Conservation (phyloP, 2,888 invertebrate species). For the Arge pagana region DNA sequence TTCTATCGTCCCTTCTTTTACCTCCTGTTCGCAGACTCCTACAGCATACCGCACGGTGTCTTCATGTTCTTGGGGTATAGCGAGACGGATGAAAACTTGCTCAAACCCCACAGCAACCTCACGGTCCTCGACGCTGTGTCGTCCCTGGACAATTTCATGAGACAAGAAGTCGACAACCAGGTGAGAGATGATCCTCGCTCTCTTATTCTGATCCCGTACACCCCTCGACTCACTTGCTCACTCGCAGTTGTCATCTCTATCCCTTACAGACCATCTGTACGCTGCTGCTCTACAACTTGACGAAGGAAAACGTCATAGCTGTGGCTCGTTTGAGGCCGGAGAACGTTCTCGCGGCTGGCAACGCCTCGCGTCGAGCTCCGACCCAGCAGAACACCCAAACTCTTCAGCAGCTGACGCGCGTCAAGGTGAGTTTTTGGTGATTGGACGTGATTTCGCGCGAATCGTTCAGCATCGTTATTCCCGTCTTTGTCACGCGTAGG, state of each 20-base stretch:
- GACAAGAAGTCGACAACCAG: slow-evolving; percentile 74
- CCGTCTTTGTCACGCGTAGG: slow-evolving; percentile 63
- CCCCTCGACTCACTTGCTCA: slow-evolving; percentile 4
- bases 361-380: slow-evolving; percentile 31
- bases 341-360: slow-evolving; percentile 48
- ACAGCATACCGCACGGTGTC: slow-evolving; percentile 80
- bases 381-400: slow-evolving; percentile 64
- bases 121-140: slow-evolving; percentile 84
- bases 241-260: slow-evolving; percentile 30
- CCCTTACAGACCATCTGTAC: slow-evolving; percentile 79
- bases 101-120: slow-evolving; percentile 81
- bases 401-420: slow-evolving; percentile 55
- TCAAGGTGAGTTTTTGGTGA: slow-evolving; percentile 53
- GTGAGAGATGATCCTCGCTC: slow-evolving; percentile 53
- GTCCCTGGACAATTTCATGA: slow-evolving; percentile 79
- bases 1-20: slow-evolving; percentile 11
- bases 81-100: slow-evolving; percentile 82
- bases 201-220: background rate
- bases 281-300: slow-evolving; percentile 81
- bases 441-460: background rate
- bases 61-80: slow-evolving; percentile 90
- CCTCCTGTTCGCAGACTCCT: slow-evolving; percentile 64
- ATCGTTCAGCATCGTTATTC: too few species aligned
- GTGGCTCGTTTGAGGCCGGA: slow-evolving; percentile 75
- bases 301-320: slow-evolving; percentile 86